Conservation (phyloP, 2,113 vertebrate species). For the Stomatorhinus ivindoensis region DNA sequence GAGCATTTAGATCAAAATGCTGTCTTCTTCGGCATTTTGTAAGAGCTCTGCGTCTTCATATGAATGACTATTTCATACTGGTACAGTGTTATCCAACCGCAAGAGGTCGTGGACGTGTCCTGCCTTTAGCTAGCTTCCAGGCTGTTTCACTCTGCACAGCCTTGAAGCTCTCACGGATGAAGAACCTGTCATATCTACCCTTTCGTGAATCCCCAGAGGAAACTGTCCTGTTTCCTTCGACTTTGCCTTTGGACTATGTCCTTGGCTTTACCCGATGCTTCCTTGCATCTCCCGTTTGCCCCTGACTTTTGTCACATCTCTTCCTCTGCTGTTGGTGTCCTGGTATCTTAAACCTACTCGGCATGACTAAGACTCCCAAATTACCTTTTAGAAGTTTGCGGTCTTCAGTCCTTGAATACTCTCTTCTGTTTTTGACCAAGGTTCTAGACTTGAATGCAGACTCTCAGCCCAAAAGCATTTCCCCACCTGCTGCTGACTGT, state of each 20-base stretch:
- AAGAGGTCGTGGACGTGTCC: not conserved
- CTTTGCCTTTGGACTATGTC: not conserved
- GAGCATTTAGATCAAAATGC: not conserved
- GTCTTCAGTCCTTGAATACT: not conserved
- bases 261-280: not conserved
- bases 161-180: not conserved
- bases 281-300: not conserved
- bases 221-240: not conserved
- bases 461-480: not conserved
- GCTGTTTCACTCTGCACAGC: not conserved
- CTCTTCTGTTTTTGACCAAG: not conserved
- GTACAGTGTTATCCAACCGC: not conserved
- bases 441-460: not conserved
- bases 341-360: not conserved
- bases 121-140: not conserved
- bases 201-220: not conserved
- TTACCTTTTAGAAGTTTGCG: not conserved
- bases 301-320: not conserved
- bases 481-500: not conserved
- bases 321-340: not conserved
- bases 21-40: not conserved
- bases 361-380: not conserved
- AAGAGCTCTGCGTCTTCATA: not conserved
- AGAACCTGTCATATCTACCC: not conserved
- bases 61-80: not conserved